These are phyloP conservation scores for Lophotriccus pileatus DNA, from an alignment of 2,797 vertebrate species.

Conservation along the genomic window DNA sequence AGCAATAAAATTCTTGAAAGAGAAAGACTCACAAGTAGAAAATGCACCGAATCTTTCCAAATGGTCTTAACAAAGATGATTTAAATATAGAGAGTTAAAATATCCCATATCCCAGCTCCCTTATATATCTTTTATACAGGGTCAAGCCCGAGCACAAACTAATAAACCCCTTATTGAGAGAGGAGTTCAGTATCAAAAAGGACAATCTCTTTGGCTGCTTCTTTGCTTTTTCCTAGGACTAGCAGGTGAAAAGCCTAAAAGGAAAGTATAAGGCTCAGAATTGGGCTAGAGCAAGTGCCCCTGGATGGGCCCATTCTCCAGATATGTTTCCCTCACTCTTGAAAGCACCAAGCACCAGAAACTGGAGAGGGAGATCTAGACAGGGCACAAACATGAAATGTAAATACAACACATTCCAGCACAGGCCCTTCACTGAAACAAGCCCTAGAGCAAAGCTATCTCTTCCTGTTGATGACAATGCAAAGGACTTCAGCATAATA, in stretches of 20 bases:
- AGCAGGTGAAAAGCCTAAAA: not conserved
- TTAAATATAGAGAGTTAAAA: not conserved
- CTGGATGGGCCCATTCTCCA: not conserved
- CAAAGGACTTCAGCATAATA: conserved; percentile 13
- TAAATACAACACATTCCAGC: not conserved
- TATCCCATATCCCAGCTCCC: not conserved
- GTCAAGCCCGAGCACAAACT: not conserved
- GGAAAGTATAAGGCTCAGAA: not conserved
- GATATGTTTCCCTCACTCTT: not conserved
- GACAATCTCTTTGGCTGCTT: not conserved
- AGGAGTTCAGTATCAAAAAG: not conserved
- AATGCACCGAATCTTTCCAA: not conserved
- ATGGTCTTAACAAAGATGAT: not conserved
- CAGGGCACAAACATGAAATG: not conserved
- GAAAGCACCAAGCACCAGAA: not conserved
- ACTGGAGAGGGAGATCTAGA: not conserved
- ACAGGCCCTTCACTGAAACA: not conserved
- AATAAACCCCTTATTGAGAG: not conserved
- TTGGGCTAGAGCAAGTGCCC: fast-evolving
- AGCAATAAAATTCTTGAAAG: not conserved
- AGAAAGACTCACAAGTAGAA: not conserved
- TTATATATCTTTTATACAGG: not conserved
- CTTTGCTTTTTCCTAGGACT: not conserved
- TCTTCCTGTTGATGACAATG: conserved; percentile 17
- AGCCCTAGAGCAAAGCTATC: conserved; percentile 4